Evolutionary conservation across 64 coral and sea anemone species (phyloP).

Genomic region (Hydrozoanthus tunicans): DNA sequence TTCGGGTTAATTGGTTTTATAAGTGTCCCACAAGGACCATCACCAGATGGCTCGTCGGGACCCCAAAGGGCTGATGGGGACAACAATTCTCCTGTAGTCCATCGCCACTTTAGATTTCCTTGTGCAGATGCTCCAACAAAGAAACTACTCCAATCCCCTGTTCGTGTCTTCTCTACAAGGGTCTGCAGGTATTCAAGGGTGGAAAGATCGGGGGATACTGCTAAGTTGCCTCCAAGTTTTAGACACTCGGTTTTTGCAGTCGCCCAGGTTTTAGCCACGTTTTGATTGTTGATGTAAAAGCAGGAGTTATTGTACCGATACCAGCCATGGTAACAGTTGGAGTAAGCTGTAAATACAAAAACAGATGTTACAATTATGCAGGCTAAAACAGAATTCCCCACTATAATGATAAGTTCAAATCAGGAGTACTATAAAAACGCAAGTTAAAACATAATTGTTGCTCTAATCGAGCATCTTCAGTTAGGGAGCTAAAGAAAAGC

Average conservation of each 20-base stretch:
- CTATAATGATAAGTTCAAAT: background rate
- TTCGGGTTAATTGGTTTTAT: background rate
- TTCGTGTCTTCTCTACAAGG: background rate
- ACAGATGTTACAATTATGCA: no score
- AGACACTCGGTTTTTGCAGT: background rate
- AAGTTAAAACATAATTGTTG: background rate
- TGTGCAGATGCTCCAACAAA: slow-evolving; percentile 29
- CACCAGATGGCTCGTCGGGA: slow-evolving; percentile 30
- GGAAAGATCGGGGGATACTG: background rate
- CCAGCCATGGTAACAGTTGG: slow-evolving; percentile 19
- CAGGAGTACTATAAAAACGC: no score
- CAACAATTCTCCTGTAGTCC: background rate
- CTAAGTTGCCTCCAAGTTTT: background rate
- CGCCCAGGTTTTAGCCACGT: background rate
- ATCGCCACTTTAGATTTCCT: slow-evolving; percentile 1
- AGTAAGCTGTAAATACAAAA: background rate
- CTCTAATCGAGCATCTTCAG: no score
- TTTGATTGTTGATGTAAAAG: background rate
- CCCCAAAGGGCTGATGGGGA: slow-evolving; percentile 19
- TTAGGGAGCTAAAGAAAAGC: no score
- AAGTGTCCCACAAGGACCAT: slow-evolving; percentile 31
- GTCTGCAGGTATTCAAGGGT: background rate
- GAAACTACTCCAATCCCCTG: background rate
- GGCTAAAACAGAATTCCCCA: no score
- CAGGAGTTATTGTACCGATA: slow-evolving; percentile 12